A percentile compares a stretch with the other conserved stretches of the same genome.
Conservation (phyloP, 2,113 vertebrate species). For the Trichechus manatus region DNA sequence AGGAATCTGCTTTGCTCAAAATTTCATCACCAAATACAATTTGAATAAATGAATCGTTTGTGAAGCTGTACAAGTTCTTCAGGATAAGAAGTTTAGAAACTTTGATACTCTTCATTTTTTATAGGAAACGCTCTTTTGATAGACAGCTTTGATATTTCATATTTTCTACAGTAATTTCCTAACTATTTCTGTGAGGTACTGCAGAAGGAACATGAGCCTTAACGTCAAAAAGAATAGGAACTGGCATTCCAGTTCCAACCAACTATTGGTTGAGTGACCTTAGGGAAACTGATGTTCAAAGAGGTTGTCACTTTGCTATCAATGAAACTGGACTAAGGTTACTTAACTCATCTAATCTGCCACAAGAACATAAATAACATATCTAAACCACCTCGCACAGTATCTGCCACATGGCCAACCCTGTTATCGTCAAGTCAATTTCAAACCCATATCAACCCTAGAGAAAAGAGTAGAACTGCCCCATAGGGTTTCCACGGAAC, state of each 20-base stretch:
- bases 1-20: background rate
- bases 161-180: background rate
- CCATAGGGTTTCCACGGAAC: too few species aligned
- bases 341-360: background rate
- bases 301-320: background rate
- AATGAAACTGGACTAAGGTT: background rate
- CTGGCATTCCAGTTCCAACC: background rate
- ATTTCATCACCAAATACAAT: background rate
- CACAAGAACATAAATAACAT: background rate
- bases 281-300: background rate
- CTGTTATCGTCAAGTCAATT: too few species aligned
- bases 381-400: background rate
- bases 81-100: background rate
- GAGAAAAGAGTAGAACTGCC: too few species aligned
- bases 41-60: background rate
- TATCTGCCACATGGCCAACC: background rate
- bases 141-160: background rate
- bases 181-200: background rate
- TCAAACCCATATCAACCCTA: too few species aligned
- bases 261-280: background rate
- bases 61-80: background rate
- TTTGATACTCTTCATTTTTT: background rate
- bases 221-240: background rate
- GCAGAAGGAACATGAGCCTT: background rate
- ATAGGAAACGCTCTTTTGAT: background rate